A percentile compares a stretch with the other conserved stretches of the same genome.
These are phyloP conservation scores for Premnoplex brunnescens DNA, from an alignment of 2,797 vertebrate species.

Conservation along the genomic window DNA sequence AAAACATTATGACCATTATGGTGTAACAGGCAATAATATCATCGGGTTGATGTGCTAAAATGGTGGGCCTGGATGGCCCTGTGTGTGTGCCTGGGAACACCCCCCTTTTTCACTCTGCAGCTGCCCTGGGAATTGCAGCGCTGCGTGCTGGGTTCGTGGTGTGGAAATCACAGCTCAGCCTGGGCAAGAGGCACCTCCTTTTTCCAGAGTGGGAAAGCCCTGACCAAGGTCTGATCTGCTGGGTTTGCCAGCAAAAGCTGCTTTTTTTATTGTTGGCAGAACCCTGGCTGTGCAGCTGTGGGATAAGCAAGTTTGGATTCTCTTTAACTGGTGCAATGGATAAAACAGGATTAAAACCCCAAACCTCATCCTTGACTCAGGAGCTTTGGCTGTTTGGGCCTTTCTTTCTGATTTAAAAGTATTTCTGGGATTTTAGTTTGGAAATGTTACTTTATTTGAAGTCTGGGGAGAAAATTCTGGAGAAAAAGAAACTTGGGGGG, in stretches of 20 bases:
- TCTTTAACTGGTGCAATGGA: neutral
- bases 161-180: neutral
- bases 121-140: neutral
- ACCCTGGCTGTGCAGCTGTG: neutral
- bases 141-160: neutral
- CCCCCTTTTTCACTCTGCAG: neutral
- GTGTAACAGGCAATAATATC: neutral
- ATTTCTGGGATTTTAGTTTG: neutral
- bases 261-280: neutral
- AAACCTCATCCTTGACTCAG: neutral
- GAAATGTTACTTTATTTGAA: neutral
- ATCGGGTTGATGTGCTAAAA: neutral
- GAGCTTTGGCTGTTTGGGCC: neutral
- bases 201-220: neutral
- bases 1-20: neutral
- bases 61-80: neutral
- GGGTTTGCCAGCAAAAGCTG: neutral
- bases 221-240: neutral
- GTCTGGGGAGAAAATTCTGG: neutral
- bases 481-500: neutral
- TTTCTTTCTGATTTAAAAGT: neutral
- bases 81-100: neutral
- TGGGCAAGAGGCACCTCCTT: neutral
- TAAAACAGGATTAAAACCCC: neutral
- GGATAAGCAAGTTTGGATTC: neutral